Evolutionary conservation across 1,140 invertebrate genomes (phyloP), one percentile per base, ranked within the genome.

Genomic region (Brevipalpus yothersi): DNA sequence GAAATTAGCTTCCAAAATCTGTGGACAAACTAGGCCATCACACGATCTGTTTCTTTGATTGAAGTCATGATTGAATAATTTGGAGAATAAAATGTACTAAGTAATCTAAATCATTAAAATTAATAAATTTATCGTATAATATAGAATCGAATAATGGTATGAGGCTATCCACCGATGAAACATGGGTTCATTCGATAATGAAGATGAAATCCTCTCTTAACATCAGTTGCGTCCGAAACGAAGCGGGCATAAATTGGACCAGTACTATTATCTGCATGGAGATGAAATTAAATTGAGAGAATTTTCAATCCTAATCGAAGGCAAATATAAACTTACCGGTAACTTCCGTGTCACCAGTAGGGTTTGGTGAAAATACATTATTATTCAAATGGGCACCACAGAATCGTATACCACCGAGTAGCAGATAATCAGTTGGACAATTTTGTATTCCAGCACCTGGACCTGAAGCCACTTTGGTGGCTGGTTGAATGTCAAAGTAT

Each of bases 351-450:
- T 61, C 41, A 11, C 17, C 45, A 10, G 47, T 47, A 5, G 60
- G 49, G 13, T 54, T 58, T 2, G 17, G 9, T 7, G 56, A 23
- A 40, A 41, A 58, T 9, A 61, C 15, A 11, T 58, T 23, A 31
- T 17, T 81, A 66, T 83, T 84, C 3, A 84, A 71, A n/a, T 76
- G 72, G 58, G 81, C 78, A 1, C 82, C 82, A 65, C 82, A 83
- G 8, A 83, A 69, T 60, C 81, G 72, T 7, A 77, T 75, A 15
- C 79, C 79, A 61, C 79, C 76, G 56, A 83, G 72, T 1, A 80
- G 68, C 43, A 84, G 72, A 67, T 78, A 83, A 66, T 83, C 82
- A 58, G 78, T 77, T 0, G 81, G 81, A 67, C 81, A 83, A 66
- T 81, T 78, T 63, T 79, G 76, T 56, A 80, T 75, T 59, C 82